Evolutionary conservation across 2,888 invertebrate species (phyloP), one percentile per base, ranked within the genome.

Genomic region (Oxytorus armatus): DNA sequence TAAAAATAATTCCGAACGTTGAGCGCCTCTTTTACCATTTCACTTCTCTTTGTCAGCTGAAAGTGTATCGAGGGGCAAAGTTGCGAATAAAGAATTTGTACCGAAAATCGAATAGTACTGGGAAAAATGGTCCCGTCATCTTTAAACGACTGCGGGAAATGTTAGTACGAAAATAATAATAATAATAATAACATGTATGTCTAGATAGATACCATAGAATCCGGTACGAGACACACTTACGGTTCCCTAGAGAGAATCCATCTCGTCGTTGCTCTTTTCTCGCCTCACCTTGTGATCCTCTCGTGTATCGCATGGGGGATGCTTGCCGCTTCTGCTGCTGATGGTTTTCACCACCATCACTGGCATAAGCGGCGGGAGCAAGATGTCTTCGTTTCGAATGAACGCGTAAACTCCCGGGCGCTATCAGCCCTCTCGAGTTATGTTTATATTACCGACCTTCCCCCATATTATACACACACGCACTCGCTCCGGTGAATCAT

Each of bases 181-280:
- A n/a, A n/a, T n/a, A n/a, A n/a, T n/a, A n/a, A n/a, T n/a, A n/a
- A n/a, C n/a, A n/a, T n/a, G n/a, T n/a, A n/a, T n/a, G n/a, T n/a
- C n/a, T n/a, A n/a, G n/a, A n/a, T n/a, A n/a, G n/a, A n/a, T n/a
- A n/a, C n/a, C 10, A 53, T 42, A 14, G 75, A 75, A 79, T 69
- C 74, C 57, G 49, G 59, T 18, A 49, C 63, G 16, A 55, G 57
- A 55, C 70, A 55, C 70, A 51, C 59, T 79, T 66, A 76, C 39
- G 70, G 59, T 51, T 36, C 70, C 53, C 66, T 33, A 42, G 75
- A 66, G 70, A 72, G 51, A 57, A 53, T 66, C 66, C 16, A 76
- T 44, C 59, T 23, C 61, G 44, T 65, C 59, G 42, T 51, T 53
- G 69, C 51, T 63, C 61, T 55, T 79, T 72, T 79, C 59, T 76